Evolutionary conservation across 2,113 vertebrate genomes (phyloP).

Genomic region (Romanogobio albipinnatus): DNA sequence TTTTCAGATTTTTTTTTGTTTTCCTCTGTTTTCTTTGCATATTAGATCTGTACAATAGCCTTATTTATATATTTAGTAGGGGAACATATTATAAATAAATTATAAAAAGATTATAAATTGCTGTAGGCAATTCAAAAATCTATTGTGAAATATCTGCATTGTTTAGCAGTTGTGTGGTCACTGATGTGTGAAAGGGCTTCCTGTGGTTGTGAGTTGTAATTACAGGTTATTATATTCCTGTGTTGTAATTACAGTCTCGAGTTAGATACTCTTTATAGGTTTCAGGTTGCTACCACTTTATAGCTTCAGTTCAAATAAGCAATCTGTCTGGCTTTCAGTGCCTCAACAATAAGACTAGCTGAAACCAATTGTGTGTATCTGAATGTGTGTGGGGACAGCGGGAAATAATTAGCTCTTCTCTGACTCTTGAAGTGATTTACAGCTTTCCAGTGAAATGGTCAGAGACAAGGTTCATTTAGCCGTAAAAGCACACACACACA

Average conservation of each 20-base stretch:
- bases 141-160: constrained; percentile 1
- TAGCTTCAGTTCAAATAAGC: constrained; percentile 9
- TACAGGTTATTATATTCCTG: constrained; percentile 20
- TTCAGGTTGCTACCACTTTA: constrained; percentile 26
- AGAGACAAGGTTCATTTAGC: constrained; percentile 55
- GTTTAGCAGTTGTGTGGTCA: constrained; percentile 1
- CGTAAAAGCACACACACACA: constrained; percentile 42
- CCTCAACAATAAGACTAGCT: neutral
- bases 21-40: neutral
- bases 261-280: neutral
- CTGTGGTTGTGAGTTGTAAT: constrained; percentile 23
- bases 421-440: constrained; percentile 71
- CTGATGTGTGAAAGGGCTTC: constrained; percentile 29
- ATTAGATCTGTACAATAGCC: neutral
- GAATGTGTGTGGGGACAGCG: constrained; percentile 49
- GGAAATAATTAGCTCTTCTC: constrained; percentile 70
- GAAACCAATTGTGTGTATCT: constrained; percentile 1
- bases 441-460: constrained; percentile 72
- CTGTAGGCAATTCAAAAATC: neutral
- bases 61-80: neutral
- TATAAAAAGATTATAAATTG: neutral
- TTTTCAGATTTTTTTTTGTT: too few species aligned
- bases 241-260: constrained; percentile 26
- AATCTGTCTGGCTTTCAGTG: neutral
- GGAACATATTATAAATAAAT: neutral